Evolutionary conservation across 1,140 invertebrate species (phyloP).

Genomic region (Solen grandis): DNA sequence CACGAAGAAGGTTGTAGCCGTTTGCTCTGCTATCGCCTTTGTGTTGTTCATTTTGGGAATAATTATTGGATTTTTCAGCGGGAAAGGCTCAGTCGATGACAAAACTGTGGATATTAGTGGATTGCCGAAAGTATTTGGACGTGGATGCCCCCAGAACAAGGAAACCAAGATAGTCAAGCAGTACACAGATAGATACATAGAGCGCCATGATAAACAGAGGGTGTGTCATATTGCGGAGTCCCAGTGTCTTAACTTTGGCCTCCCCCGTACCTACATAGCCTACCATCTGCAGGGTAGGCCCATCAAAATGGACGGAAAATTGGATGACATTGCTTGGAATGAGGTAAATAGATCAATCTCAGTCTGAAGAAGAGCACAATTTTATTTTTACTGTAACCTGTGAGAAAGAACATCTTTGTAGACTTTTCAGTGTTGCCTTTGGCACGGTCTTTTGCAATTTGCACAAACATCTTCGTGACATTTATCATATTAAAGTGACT

Average conservation of each 20-base stretch:
- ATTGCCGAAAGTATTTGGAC: neutral
- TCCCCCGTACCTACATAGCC: constrained; percentile 54
- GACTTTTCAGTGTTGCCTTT: too few species aligned
- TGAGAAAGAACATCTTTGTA: too few species aligned
- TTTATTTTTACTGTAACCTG: constrained; percentile 59
- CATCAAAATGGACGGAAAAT: constrained; percentile 56
- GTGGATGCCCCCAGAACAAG: neutral
- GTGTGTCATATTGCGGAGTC: neutral
- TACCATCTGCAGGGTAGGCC: constrained; percentile 43
- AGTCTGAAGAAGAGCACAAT: too few species aligned
- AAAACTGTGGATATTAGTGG: too few species aligned
- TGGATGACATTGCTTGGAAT: constrained; percentile 59
- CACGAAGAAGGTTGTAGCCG: constrained; percentile 20
- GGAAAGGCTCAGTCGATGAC: neutral
- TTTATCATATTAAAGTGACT: constrained; percentile 54
- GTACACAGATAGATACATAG: constrained; percentile 24
- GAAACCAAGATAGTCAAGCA: too few species aligned
- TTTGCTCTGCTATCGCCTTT: neutral
- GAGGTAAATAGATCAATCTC: constrained; percentile 44
- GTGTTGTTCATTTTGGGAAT: constrained; percentile 28
- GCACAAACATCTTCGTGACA: constrained; percentile 52
- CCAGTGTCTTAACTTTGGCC: constrained; percentile 14
- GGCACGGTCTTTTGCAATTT: too few species aligned
- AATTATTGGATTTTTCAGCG: constrained; percentile 22
- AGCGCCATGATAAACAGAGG: constrained; percentile 14